Evolutionary conservation across 2,888 invertebrate genomes (phyloP), one percentile per base, ranked within the genome.

Genomic region (Drosophila limbata): DNA sequence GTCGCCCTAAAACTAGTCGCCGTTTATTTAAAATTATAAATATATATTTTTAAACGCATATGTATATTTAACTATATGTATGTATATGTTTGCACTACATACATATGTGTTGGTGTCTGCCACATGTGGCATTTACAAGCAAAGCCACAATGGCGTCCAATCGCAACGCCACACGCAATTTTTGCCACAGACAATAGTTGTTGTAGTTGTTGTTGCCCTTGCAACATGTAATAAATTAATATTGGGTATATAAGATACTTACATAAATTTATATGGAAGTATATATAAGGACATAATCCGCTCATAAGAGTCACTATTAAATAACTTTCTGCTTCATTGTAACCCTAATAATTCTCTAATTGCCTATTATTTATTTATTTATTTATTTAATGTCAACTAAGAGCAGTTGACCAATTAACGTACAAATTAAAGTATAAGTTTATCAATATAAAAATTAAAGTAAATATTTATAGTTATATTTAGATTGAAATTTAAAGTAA

Each of bases 101-200:
- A 11, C 31, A 13, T 62, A 25, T 37, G 25, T 59, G n/a, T 45
- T 35, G 33, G 9, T 28, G 35, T 65, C 17, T 35, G 51, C 61
- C 61, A 53, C 69, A 68, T 76, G 65, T 65, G 55, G 77, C 70
- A 76, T 42, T 62, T 79, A 62, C 69, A 75, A 51, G 42, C 19
- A 61, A 51, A 62, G 57, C 65, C 72, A 80, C 69, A 85, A 88
- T 76, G 64, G 74, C 84, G 77, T 86, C 84, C 88, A 84, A 88
- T 88, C 76, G 88, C 69, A 73, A 59, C 64, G 31, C 47, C 59
- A 35, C 44, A n/a, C 67, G 55, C 62, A 39, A 48, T 25, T 11
- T 17, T 17, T 35, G 1, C 35, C 15, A 39, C 19, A 47, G 6
- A 35, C 56, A 63, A 48, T 48, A 37, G 15, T 28, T 55, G 45